Base-by-base conservation (phyloP, 2,113 vertebrate species). In the Aegotheles bennettii region DNA sequence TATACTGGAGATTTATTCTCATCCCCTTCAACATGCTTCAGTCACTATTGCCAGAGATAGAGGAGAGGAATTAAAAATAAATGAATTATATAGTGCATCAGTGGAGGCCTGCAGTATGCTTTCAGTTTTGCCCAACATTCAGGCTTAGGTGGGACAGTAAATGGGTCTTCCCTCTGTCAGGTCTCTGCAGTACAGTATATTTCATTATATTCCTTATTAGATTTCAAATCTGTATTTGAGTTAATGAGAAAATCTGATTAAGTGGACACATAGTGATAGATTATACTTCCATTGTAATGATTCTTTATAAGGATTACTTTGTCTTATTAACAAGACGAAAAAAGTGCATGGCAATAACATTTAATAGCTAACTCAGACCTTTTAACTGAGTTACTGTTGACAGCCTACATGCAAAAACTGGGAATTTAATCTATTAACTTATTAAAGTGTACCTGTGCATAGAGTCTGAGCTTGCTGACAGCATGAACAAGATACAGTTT, bases 391-490 rank as follows among this genome's bases (percentile, higher is more conserved):
- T 80, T 85, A 67, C 25, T 73, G 50, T 40, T 92, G 50, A 89
- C 42, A 90, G 19, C 5, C 26, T 50, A 47, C 26, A 77, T 16
- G 23, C 25, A 78, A 89, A 94, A 84, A 50, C 33, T 42, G 40
- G 6, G 24, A 70, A 95, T 78, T 70, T 33, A 45, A 74, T 80
- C n/a, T 60, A 47, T 69, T 48, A 60, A 47, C 0, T 79, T 74
- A 65, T 74, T 80, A 54, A 94, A 95, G 7, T 33, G 24, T 74
- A 97, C 97, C 97, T 43, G 80, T 67, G 50, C 61, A 51, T 84
- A 97, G 50, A 98, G 83, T n/a, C 28, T 90, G 51, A 79, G 43
- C 88, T 77, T 90, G 88, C 94, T 97, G 94, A 97, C 87, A 17
- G 75, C 81, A 14, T 47, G 79, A 88, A 97, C 18, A 54, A 98